Base-by-base conservation (phyloP, 2,888 invertebrate genomes). In the Carpatolechia fugitivella region DNA sequence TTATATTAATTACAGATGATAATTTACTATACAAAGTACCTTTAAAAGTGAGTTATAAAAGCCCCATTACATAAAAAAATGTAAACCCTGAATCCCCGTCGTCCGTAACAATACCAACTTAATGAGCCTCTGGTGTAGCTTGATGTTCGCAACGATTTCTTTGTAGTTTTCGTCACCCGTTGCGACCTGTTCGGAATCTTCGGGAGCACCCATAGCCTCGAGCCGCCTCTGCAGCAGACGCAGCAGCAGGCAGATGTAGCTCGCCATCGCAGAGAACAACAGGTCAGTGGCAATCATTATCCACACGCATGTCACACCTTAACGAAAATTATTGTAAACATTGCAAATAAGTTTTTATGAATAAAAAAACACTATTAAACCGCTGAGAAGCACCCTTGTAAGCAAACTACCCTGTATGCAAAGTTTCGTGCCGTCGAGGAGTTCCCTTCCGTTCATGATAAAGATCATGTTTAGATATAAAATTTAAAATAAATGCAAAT, bases 211-310 rank as follows among this genome's bases (percentile, higher is more conserved):
- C 10, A 86, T 57, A 8, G 68, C 61, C 54, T 80, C 74, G 11
- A 89, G 62, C 0, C 81, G 75, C n/a, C 72, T 68, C 50, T 88
- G 80, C 8, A 90, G 72, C 5, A 88, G 64, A 2, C 79, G 70
- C 51, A 89, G 62, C 51, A 90, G 60, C 41, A 89, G 62, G 36
- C 79, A 74, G 47, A 90, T 87, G 67, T 90, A 88, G 63, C 87
- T 88, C 1, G 89, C 84, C 80, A 90, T 82, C 1, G 80, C 82
- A 1, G 86, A 80, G 64, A 90, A 85, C 30, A 89, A 64, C 35
- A 90, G 74, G 63, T 90, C 89, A 1, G 88, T 83, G 54, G 80
- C 64, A 7, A 84, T 76, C 85, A 85, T 87, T 56, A 85, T 82
- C 80, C 81, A 85, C 11, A 86, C 86, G 57, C 85, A 84, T 6